Base-by-base conservation (phyloP, 2,113 vertebrate species). In the Caranx ignobilis region DNA sequence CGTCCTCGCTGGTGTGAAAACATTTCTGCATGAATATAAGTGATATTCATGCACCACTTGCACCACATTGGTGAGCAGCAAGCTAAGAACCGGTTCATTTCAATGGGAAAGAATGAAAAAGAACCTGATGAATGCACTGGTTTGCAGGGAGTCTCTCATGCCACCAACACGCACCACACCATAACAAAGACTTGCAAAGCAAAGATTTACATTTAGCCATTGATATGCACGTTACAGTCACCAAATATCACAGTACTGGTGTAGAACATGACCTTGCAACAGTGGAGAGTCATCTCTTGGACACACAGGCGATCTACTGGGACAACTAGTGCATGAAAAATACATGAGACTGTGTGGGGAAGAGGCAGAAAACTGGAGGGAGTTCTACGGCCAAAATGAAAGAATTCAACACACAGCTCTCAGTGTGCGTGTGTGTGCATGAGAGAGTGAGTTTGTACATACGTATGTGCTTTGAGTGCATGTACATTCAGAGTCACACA, bases 241-340 rank as follows among this genome's bases (percentile, higher is more conserved):
- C 18, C 2, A 4, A 31, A 63, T 75, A 26, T 71, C 26, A 65
- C 32, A 26, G 55, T 60, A 13, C 19, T 45, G 52, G 59, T 75
- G 60, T 41, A 47, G 57, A 77, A 68, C 80, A 56, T 79, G 85
- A 87, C 87, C 71, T 86, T 90, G 86, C 41, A 64, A 32, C 11
- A 65, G 66, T 41, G 59, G 34, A 39, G n/a, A 32, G 21, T 56
- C 62, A 19, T 78, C n/a, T 52, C 5, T 35, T 55, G 48, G 63
- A 75, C 66, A 76, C 45, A 65, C 8, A 47, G 48, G 37, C 68
- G 39, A 63, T 82, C 65, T 54, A 59, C 83, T 68, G 75, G 79
- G 82, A 76, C 37, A 59, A 62, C 57, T 37, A 8, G 26, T 64
- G 47, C 75, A 90, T 90, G 72, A 90, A 91, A 91, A 88, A 91